phyloP scores from a whole-genome alignment of 2,888 invertebrate genomes.

The Pinctada fucata region DNA sequence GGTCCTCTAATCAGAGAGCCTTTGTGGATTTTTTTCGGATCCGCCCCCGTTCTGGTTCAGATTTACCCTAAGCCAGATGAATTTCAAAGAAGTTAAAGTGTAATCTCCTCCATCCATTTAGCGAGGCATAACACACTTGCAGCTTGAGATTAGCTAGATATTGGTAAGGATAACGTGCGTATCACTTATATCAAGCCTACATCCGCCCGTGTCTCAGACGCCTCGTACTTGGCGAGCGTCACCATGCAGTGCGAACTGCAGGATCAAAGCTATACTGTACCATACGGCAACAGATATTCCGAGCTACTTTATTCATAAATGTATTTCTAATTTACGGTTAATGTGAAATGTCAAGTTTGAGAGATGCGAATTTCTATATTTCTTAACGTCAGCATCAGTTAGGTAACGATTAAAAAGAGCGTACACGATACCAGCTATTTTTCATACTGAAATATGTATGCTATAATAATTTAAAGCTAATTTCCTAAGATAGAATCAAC shows the following conservation, averaged over 20 bases:
- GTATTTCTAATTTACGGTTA: not conserved
- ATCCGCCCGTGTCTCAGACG: not conserved
- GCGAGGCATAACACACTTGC: no score
- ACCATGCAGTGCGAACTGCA: not conserved
- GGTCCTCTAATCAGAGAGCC: no score
- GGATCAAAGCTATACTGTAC: not conserved
- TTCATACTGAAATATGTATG: not conserved
- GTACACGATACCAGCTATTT: not conserved
- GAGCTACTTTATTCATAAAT: not conserved
- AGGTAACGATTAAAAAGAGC: not conserved
- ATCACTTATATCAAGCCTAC: no score
- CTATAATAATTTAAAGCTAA: not conserved
- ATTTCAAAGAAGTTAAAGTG: no score
- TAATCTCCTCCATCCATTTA: no score
- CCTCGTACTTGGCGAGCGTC: not conserved
- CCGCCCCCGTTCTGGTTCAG: no score
- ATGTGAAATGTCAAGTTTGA: not conserved
- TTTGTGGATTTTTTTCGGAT: no score
- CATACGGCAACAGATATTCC: not conserved
- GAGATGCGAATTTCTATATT: not conserved
- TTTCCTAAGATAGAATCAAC: not conserved
- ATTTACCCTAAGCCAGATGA: no score
- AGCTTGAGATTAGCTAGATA: no score
- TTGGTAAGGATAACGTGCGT: no score
- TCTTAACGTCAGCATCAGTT: not conserved